Percentiles rank a stretch among this genome's conserved stretches.
phyloP scores from a whole-genome alignment of 2,888 invertebrate species.

The Nezara viridula region DNA sequence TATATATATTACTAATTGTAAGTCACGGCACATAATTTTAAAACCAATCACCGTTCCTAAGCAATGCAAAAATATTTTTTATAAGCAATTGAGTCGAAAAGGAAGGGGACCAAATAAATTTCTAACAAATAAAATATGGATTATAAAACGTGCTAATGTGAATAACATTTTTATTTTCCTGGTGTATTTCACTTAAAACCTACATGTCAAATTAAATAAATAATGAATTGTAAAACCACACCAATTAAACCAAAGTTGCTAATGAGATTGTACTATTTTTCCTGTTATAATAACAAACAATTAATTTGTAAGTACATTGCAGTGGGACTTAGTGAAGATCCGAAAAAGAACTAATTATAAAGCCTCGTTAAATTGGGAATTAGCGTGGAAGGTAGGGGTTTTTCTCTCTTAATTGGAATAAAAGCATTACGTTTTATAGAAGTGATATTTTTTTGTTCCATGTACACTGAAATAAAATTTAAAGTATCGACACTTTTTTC shows the following conservation, averaged over 20 bases:
- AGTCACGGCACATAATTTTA: too few species aligned
- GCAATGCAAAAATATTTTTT: too few species aligned
- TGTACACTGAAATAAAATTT: background rate
- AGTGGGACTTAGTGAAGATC: background rate
- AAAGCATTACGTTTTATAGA: background rate
- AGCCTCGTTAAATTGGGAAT: slow-evolving; percentile 24
- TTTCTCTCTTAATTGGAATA: background rate
- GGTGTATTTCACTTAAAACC: too few species aligned
- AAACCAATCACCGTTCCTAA: too few species aligned
- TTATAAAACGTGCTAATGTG: too few species aligned
- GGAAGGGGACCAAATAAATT: too few species aligned
- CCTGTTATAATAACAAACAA: background rate
- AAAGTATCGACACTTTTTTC: background rate
- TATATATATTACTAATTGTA: too few species aligned
- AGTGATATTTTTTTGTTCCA: background rate
- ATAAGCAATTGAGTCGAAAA: too few species aligned
- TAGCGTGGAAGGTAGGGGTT: background rate
- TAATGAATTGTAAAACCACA: background rate
- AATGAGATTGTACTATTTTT: background rate
- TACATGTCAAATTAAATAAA: background rate
- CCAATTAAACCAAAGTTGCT: background rate
- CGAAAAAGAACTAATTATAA: background rate
- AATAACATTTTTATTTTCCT: too few species aligned
- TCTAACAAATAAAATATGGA: too few species aligned
- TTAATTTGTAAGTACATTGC: background rate